Conservation (phyloP, 35 echinoderm and acorn worm species). For the Ophiothrix spiculata region DNA sequence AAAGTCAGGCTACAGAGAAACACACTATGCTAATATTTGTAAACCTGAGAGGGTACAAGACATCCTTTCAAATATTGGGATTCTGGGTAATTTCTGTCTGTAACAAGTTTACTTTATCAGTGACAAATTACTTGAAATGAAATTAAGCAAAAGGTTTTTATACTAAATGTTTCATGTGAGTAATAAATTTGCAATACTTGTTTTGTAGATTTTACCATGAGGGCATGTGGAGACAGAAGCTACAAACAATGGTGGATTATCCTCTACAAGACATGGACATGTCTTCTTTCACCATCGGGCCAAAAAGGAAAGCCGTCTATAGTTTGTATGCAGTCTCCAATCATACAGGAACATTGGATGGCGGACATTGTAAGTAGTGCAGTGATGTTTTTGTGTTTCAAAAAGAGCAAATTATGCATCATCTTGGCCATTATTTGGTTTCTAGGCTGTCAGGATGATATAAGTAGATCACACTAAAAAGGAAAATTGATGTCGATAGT, state of each 20-base stretch:
- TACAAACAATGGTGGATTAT: conserved; percentile 82
- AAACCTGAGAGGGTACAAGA: too few relatives aligned
- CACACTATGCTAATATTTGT: too few relatives aligned
- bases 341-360: conserved; percentile 84
- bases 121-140: too few relatives aligned
- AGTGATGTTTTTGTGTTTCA: background rate
- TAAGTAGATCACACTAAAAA: background rate
- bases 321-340: conserved; percentile 84
- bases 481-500: background rate
- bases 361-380: conserved; percentile 88
- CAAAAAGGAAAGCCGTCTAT: conserved; percentile 17
- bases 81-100: too few relatives aligned
- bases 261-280: conserved; percentile 65
- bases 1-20: too few relatives aligned
- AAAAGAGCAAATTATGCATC: background rate
- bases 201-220: conserved; percentile 81
- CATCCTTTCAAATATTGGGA: too few relatives aligned
- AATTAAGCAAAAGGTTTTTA: too few relatives aligned
- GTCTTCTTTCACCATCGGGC: conserved; percentile 31
- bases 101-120: too few relatives aligned
- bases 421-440: background rate
- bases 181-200: too few relatives aligned
- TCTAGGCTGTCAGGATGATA: background rate
- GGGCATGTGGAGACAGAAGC: conserved; percentile 91
- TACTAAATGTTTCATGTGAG: too few relatives aligned